phyloP scores from a whole-genome alignment of 2,888 invertebrate species.

The Gastrophysa polygoni region DNA sequence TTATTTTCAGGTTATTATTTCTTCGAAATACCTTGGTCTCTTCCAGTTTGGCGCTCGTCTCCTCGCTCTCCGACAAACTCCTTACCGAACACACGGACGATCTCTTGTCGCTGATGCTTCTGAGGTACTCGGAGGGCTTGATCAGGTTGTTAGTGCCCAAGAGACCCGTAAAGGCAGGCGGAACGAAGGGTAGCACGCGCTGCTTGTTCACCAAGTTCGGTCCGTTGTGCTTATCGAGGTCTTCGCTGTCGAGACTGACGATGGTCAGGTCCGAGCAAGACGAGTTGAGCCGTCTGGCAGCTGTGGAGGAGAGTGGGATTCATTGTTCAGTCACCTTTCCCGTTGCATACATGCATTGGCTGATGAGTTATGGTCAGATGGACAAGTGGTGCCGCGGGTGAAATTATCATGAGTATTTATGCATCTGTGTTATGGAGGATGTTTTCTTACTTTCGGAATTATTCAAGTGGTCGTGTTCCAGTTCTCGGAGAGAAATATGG shows the following conservation, averaged over 20 bases:
- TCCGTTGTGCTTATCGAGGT: conserved; percentile 56
- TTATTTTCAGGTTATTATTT: too few species aligned
- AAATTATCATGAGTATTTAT: conserved; percentile 7
- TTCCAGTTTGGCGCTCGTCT: conserved; percentile 43
- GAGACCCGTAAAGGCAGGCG: conserved; percentile 80
- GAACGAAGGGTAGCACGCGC: conserved; percentile 86
- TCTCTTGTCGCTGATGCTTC: conserved; percentile 75
- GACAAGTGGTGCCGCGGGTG: conserved; percentile 16
- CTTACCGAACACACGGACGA: conserved; percentile 60
- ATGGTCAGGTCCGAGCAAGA: conserved; percentile 59
- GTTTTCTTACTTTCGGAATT: conserved; percentile 12
- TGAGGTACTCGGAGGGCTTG: conserved; percentile 90
- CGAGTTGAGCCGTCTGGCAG: conserved; percentile 55
- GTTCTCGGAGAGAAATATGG: neutral
- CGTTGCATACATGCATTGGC: conserved; percentile 6
- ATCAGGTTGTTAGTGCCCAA: conserved; percentile 81
- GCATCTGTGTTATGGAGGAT: neutral
- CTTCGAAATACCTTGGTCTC: conserved; percentile 37
- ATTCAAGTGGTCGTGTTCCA: neutral
- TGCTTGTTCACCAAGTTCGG: conserved; percentile 81
- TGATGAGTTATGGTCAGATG: conserved; percentile 18
- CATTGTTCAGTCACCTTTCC: conserved; percentile 27
- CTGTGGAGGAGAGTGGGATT: conserved; percentile 39
- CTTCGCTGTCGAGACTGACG: conserved; percentile 62
- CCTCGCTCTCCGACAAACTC: conserved; percentile 54